These are phyloP conservation scores for Entelurus aequoreus DNA, from an alignment of 2,113 vertebrate genomes.

Conservation along the genomic window DNA sequence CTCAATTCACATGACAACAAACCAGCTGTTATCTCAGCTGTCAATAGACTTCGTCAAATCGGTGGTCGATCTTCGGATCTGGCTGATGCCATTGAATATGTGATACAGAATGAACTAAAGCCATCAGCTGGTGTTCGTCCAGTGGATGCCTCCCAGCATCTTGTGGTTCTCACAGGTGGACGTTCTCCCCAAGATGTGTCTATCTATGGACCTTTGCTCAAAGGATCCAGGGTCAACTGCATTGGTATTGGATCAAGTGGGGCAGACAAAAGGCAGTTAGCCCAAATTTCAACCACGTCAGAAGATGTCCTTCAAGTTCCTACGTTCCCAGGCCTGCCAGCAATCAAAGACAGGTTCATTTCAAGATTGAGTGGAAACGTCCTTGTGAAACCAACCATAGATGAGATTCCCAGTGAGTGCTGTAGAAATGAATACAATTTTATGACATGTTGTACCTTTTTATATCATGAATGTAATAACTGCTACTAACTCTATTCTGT, in stretches of 20 bases:
- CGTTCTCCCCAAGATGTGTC: constrained; percentile 79
- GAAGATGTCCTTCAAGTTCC: constrained; percentile 73
- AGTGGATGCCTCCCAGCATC: constrained; percentile 84
- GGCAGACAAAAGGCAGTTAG: constrained; percentile 73
- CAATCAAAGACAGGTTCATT: constrained; percentile 64
- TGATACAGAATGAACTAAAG: constrained; percentile 78
- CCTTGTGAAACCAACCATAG: neutral
- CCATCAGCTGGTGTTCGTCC: constrained; percentile 79
- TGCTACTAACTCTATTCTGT: neutral
- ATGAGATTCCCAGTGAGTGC: constrained; percentile 49
- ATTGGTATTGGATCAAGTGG: constrained; percentile 78
- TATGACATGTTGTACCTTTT: neutral
- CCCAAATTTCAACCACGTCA: constrained; percentile 68
- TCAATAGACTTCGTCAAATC: constrained; percentile 79
- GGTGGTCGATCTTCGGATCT: constrained; percentile 79
- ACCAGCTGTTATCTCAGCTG: constrained; percentile 63
- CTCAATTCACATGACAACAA: constrained; percentile 80
- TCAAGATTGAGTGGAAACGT: constrained; percentile 52
- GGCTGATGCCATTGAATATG: constrained; percentile 81
- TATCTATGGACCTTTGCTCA: constrained; percentile 69
- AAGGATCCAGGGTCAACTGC: constrained; percentile 66
- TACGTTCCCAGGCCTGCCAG: constrained; percentile 74
- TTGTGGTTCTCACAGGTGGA: constrained; percentile 86
- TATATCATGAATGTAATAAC: neutral
- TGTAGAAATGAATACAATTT: constrained; percentile 1